Percentiles rank a stretch among this genome's conserved stretches.
Evolutionary conservation across 1,140 invertebrate genomes (phyloP).

Genomic region (Euura saliciscinereae): DNA sequence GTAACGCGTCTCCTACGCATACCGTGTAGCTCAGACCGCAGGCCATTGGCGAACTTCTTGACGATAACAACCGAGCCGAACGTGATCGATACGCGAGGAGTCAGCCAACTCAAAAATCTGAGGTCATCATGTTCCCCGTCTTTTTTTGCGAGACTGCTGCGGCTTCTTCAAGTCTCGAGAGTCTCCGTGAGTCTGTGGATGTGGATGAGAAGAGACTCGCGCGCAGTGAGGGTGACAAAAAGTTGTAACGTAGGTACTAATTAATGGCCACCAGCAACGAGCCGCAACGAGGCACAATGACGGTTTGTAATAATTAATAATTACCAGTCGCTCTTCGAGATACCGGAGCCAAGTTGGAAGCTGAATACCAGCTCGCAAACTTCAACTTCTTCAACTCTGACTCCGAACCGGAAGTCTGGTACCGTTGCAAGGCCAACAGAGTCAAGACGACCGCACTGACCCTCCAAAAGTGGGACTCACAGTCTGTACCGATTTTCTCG

Average conservation of each 20-base stretch:
- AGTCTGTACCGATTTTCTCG: no score
- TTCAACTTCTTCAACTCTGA: background rate
- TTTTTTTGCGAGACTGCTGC: background rate
- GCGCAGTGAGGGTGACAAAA: background rate
- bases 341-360: background rate
- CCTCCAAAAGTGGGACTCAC: no score
- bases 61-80: background rate
- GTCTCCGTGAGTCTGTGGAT: no score
- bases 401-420: no score
- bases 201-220: no score
- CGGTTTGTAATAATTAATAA: constrained; percentile 4
- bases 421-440: no score
- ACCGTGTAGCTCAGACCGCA: background rate
- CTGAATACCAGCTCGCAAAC: background rate
- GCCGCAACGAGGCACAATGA: constrained; percentile 4
- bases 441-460: no score
- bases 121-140: background rate
- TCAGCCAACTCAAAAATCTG: no score
- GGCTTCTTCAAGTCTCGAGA: background rate
- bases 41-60: background rate
- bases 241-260: constrained; percentile 5
- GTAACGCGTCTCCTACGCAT: background rate
- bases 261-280: background rate
- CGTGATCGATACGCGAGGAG: no score
- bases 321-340: background rate